phyloP scores from a whole-genome alignment of 1,140 invertebrate genomes.

The Magallana ariakensis region DNA sequence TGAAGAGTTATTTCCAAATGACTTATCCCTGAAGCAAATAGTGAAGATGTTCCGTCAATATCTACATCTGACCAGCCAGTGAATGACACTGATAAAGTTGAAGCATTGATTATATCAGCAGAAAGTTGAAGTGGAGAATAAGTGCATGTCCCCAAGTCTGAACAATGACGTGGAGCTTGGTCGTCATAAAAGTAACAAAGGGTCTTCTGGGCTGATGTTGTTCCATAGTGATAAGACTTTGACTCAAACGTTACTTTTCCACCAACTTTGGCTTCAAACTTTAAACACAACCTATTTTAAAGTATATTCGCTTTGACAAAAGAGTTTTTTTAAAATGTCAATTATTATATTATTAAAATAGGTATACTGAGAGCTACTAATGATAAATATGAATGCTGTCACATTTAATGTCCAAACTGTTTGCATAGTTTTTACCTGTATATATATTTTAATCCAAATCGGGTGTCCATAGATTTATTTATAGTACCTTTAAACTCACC shows the following conservation, averaged over 20 bases:
- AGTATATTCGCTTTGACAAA: too few species aligned
- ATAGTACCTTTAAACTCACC: too few species aligned
- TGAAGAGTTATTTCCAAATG: constrained; percentile 46
- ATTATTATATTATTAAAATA: too few species aligned
- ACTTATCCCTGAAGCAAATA: constrained; percentile 43
- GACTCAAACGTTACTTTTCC: constrained; percentile 21
- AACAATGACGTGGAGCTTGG: constrained; percentile 39
- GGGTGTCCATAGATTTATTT: too few species aligned
- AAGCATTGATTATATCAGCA: constrained; percentile 15
- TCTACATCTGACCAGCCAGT: constrained; percentile 36
- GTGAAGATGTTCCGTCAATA: not conserved
- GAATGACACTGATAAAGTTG: not conserved
- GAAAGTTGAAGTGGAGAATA: constrained; percentile 34
- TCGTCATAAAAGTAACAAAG: constrained; percentile 47
- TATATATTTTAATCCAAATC: too few species aligned
- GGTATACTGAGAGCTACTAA: too few species aligned
- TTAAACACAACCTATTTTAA: constrained; percentile 35
- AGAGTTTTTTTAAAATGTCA: too few species aligned
- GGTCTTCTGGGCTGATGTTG: not conserved
- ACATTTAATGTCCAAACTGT: too few species aligned
- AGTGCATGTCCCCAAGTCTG: not conserved
- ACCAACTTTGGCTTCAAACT: not conserved
- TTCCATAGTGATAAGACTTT: constrained; percentile 1
- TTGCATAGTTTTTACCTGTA: too few species aligned
- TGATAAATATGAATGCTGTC: too few species aligned